These are phyloP conservation scores for Coccyzus lansbergi DNA, from an alignment of 2,797 vertebrate species.

Conservation along the genomic window DNA sequence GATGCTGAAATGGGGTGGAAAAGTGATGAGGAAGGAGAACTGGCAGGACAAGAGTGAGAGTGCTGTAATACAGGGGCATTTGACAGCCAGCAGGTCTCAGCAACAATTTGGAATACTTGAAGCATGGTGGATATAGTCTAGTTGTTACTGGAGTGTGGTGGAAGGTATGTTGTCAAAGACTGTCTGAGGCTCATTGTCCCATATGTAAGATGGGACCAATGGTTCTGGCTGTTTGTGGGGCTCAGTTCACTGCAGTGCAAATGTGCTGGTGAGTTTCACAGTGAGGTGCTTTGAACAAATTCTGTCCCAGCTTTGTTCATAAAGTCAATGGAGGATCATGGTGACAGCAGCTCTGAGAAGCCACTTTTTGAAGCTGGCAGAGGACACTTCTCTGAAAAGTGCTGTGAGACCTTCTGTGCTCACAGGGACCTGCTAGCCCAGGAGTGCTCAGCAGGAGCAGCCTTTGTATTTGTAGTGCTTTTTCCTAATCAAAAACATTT, in stretches of 20 bases:
- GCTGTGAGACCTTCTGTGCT: neutral
- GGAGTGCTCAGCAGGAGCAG: neutral
- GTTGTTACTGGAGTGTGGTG: neutral
- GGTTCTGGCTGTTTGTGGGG: neutral
- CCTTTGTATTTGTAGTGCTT: neutral
- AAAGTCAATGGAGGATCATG: neutral
- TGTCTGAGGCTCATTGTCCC: neutral
- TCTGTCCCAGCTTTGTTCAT: neutral
- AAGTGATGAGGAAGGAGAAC: neutral
- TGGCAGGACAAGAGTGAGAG: neutral
- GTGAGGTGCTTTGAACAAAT: neutral
- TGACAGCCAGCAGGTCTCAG: neutral
- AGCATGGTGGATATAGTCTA: neutral
- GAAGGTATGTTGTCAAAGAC: neutral
- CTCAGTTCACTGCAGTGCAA: neutral
- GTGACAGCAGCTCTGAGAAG: neutral
- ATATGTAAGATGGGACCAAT: accelerated
- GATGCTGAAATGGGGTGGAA: neutral
- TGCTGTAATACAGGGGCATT: neutral
- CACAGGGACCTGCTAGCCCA: neutral
- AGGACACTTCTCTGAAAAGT: neutral
- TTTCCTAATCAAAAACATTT: neutral
- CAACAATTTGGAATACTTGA: neutral
- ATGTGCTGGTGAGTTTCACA: neutral
- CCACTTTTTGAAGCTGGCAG: neutral